Evolutionary conservation across 2,888 invertebrate species (phyloP), one percentile per base, ranked within the genome.

Genomic region (Ochlodes sylvanus): DNA sequence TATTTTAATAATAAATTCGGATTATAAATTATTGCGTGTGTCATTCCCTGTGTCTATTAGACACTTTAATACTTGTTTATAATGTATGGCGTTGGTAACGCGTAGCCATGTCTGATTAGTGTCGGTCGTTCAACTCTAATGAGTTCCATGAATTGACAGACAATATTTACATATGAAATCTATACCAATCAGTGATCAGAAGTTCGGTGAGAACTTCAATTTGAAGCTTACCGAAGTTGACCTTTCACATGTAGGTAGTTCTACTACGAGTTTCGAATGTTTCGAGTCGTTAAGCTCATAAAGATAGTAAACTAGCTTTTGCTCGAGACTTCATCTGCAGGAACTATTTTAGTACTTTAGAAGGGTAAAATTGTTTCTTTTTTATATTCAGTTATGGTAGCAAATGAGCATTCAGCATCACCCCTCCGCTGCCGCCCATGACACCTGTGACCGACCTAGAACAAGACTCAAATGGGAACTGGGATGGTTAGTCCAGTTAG

Each of bases 1-100:
- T 84, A 85, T 86, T 85, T 83, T 82, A 86, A 86, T 85, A 84
- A 83, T 80, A 82, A 79, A 76, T 79, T 82, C 80, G 76, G 82
- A 82, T 83, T 84, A 81, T 83, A 85, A 84, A 82, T 83, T 79
- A 79, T 83, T 77, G 76, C 75, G 72, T 73, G 71, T 71, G 73
- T 72, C 73, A 69, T 74, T 76, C 74, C 38, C 27, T 47, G 50
- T 71, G 72, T 72, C 73, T 75, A 66, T 72, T 77, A 77, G 75
- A 78, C 77, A 77, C 73, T 77, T 79, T 78, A 79, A 76, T 74
- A 77, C 74, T 79, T 76, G 75, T 77, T 77, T 79, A 73, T 80
- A 77, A 77, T 73, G 72, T 75, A 77, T 76, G 73, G 73, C 75
- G 71, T 75, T 71, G 63, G 76, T 74, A 70, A 73, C 76, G 76